Percentiles rank a stretch among this genome's conserved stretches.
Conservation (phyloP, 1,140 invertebrate species). For the Pomacea maculata region DNA sequence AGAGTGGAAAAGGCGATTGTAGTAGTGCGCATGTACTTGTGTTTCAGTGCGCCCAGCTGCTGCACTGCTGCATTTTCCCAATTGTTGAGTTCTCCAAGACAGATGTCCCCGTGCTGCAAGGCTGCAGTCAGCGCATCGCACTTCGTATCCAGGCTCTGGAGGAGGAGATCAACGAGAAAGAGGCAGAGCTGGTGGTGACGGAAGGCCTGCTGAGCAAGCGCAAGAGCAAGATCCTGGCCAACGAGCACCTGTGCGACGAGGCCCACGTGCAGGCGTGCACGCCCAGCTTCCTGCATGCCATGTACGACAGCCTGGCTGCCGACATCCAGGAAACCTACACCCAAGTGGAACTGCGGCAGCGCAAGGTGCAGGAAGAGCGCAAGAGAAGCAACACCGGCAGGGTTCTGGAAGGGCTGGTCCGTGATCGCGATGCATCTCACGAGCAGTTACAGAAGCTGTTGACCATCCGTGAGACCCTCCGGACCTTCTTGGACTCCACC, state of each 20-base stretch:
- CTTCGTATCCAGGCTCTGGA: conserved; percentile 5
- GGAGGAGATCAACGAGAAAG: conserved; percentile 8
- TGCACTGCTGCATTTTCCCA: conserved; percentile 28
- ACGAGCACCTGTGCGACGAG: conserved; percentile 15
- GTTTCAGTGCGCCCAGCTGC: conserved; percentile 10
- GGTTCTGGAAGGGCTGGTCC: neutral
- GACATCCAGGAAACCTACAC: conserved; percentile 8
- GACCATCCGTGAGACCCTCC: conserved; percentile 17
- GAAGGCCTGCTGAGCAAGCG: conserved; percentile 17
- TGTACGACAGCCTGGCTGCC: conserved; percentile 10
- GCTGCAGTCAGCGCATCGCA: neutral
- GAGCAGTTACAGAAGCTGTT: conserved; percentile 19
- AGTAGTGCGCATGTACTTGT: neutral
- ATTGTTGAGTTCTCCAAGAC: conserved; percentile 1
- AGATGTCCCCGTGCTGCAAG: conserved; percentile 12
- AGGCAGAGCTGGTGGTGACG: conserved; percentile 10
- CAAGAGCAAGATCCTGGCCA: conserved; percentile 13
- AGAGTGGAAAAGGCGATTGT: no score
- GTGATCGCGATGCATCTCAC: conserved; percentile 1
- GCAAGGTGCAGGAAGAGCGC: conserved; percentile 5
- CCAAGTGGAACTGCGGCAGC: conserved; percentile 7
- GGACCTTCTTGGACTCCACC: conserved; percentile 13
- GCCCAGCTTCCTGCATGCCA: conserved; percentile 7
- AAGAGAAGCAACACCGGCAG: neutral
- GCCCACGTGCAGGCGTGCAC: conserved; percentile 16